These are phyloP conservation scores for Vulpes ferrilata DNA, from an alignment of 2,113 vertebrate species.

Conservation along the genomic window DNA sequence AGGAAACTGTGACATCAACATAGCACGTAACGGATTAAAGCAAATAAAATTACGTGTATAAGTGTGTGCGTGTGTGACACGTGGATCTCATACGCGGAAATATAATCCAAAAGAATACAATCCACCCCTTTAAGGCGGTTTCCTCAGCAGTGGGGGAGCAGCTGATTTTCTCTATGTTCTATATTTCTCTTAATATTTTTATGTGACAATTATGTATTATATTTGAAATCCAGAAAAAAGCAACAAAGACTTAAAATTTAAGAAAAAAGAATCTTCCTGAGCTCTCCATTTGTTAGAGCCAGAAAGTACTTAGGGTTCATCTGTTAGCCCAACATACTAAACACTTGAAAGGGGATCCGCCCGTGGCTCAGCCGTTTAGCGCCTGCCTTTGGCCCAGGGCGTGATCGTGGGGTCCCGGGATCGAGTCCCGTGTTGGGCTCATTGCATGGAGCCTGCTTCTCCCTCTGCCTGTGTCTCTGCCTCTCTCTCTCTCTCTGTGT, in stretches of 20 bases:
- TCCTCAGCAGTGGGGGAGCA: neutral
- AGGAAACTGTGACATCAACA: neutral
- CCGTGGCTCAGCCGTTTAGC: too few relatives aligned
- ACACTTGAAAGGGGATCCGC: neutral
- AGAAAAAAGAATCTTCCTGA: slow-evolving; percentile 23
- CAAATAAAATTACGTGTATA: neutral
- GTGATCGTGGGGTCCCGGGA: too few relatives aligned
- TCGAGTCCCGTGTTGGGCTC: too few relatives aligned
- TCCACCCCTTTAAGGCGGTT: neutral
- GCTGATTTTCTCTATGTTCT: slow-evolving; percentile 32
- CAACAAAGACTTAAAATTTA: neutral
- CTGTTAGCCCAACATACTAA: neutral
- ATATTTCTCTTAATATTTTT: slow-evolving; percentile 45
- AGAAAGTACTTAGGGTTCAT: neutral
- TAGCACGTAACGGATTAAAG: neutral
- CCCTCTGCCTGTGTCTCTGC: too few relatives aligned
- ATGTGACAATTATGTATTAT: neutral
- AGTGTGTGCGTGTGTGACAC: neutral
- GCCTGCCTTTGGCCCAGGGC: too few relatives aligned
- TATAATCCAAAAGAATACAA: slow-evolving; percentile 12
- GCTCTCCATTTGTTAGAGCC: neutral
- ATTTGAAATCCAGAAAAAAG: slow-evolving; percentile 25
- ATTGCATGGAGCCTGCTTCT: too few relatives aligned
- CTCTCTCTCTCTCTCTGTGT: too few relatives aligned
- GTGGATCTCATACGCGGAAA: neutral